Evolutionary conservation across 2,113 vertebrate genomes (phyloP).

Genomic region (Erythrocercus mccallii): DNA sequence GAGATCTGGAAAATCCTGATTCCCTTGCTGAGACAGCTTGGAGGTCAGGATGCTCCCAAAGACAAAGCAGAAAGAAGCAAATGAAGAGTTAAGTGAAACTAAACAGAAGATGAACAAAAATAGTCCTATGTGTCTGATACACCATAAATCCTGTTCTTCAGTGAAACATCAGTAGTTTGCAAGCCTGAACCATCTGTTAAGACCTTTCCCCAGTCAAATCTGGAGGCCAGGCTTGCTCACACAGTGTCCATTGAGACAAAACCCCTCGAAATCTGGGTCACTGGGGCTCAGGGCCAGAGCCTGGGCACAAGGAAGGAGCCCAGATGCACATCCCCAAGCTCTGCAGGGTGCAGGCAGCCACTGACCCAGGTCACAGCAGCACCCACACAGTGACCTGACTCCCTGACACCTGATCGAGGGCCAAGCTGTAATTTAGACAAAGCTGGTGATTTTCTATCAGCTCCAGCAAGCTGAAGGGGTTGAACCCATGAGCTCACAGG

Average conservation of each 20-base stretch:
- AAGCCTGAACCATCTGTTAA: not conserved
- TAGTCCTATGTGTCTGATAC: not conserved
- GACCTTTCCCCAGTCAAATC: not conserved
- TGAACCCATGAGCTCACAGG: not conserved
- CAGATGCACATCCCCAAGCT: not conserved
- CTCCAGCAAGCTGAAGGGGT: not conserved
- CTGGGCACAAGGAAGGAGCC: not conserved
- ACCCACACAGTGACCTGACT: not conserved
- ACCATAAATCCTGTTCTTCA: not conserved
- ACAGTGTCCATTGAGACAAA: not conserved
- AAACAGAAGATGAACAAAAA: not conserved
- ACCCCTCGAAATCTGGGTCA: not conserved
- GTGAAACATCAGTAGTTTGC: not conserved
- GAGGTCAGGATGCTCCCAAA: not conserved
- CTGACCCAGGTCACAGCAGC: not conserved
- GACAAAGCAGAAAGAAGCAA: not conserved
- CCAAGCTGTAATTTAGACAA: not conserved
- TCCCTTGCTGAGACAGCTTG: not conserved
- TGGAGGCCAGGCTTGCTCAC: not conserved
- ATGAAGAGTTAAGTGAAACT: not conserved
- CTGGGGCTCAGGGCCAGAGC: not conserved
- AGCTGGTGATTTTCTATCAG: not conserved
- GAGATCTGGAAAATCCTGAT: not conserved
- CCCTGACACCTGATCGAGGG: not conserved
- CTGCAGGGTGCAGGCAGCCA: not conserved